Conservation (phyloP, 2,113 vertebrate genomes). For the Oryzias curvinotus region DNA sequence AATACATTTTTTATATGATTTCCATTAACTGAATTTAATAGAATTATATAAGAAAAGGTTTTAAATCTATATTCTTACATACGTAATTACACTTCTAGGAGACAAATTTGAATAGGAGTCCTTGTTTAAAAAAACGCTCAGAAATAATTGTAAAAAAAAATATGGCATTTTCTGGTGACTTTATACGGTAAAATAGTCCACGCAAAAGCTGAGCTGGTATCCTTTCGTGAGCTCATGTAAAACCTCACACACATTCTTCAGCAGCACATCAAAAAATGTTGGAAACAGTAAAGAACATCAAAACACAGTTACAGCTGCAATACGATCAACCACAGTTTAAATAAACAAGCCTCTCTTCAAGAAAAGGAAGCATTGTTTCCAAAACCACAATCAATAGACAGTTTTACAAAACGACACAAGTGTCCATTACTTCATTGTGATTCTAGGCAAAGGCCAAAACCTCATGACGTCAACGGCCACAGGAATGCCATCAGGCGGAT, state of each 20-base stretch:
- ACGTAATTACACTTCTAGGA: too few relatives aligned
- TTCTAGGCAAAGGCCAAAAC: constrained; percentile 56
- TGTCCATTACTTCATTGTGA: constrained; percentile 67
- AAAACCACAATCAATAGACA: constrained; percentile 61
- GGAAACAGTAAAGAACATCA: constrained; percentile 44
- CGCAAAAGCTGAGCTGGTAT: constrained; percentile 27
- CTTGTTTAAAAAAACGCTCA: too few relatives aligned
- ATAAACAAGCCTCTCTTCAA: constrained; percentile 35
- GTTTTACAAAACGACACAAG: constrained; percentile 55
- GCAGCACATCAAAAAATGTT: constrained; percentile 37
- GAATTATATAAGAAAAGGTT: too few relatives aligned
- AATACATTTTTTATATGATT: too few relatives aligned
- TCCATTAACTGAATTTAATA: too few relatives aligned
- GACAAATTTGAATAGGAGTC: too few relatives aligned
- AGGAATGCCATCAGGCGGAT: constrained; percentile 74
- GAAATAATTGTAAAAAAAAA: too few relatives aligned
- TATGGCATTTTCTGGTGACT: constrained; percentile 20
- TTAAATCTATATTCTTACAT: too few relatives aligned
- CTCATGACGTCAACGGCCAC: constrained; percentile 66
- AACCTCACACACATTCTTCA: constrained; percentile 47
- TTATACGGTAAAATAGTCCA: constrained; percentile 20
- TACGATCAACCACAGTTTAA: constrained; percentile 52
- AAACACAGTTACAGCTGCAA: constrained; percentile 48
- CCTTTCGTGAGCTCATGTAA: constrained; percentile 62
- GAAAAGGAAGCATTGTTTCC: constrained; percentile 61